Evolutionary conservation across 2,797 vertebrate genomes (phyloP), one percentile per base, ranked within the genome.

Genomic region (Melanotaenia boesemani): DNA sequence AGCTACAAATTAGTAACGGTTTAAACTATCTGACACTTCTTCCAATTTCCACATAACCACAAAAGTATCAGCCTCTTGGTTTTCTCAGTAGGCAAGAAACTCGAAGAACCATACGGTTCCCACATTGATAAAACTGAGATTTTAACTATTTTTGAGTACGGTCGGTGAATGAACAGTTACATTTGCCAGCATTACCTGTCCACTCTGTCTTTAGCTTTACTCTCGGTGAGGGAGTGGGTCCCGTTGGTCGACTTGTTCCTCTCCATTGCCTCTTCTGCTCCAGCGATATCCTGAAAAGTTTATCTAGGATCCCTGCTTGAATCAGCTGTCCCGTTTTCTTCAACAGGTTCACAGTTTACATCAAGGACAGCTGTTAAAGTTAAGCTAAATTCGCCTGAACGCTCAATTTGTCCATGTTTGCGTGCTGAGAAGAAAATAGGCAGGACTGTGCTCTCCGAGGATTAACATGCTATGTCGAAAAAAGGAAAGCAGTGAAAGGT

Each of bases 221-320:
- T 78, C 50, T 46, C 70, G 6, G 26, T 66, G 41, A 63, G 9
- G 18, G 59, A 68, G 4, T 5, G 54, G 11, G 36, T 78, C 63
- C 79, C 59, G 13, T 71, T 83, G 4, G 16, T 52, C 44, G 71
- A 55, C 62, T 79, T 76, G 16, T n/a, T 77, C 44, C 70, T 87
- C 74, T 93, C 91, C 93, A 94, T 94, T 11, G 15, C 68, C 41
- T 70, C 60, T 28, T 46, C n/a, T 44, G 30, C 66, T 70, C 44
- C 71, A 10, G 32, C n/a, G 50, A 48, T 61, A 62, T 16, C 48
- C 67, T n/a, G 13, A 55, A 44, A 76, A 65, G 24, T 18, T 12
- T 20, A 2, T 10, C 54, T 60, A 39, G 1, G 37, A 57, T 67
- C 6, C 70, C 58, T 67, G 41, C 73, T 65, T 76, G 18, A 36